These are phyloP conservation scores for Drosophila serrata DNA, from an alignment of 1,140 invertebrate genomes.

Conservation along the genomic window DNA sequence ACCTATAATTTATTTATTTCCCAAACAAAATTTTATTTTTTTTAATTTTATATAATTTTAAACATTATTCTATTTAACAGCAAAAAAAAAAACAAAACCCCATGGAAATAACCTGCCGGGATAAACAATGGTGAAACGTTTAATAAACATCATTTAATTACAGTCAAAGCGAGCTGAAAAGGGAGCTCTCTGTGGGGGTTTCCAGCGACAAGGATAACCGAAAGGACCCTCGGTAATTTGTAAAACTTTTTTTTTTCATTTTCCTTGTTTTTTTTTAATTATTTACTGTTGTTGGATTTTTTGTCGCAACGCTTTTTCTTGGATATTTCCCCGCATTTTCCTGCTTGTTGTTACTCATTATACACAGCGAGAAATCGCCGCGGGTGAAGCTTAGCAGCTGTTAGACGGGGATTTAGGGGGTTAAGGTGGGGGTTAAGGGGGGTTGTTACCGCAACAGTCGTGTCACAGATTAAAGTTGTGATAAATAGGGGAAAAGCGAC, in stretches of 20 bases:
- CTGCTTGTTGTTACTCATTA: conserved; percentile 28
- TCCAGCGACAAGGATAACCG: conserved; percentile 20
- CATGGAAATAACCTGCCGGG: conserved; percentile 1
- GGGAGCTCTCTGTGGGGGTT: conserved; percentile 18
- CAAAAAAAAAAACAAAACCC: neutral
- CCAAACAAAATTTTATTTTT: neutral
- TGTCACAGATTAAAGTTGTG: conserved; percentile 56
- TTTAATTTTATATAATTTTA: neutral
- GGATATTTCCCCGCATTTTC: conserved; percentile 10
- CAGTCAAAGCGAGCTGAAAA: conserved; percentile 47
- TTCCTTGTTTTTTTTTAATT: conserved; percentile 67
- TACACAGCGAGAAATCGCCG: conserved; percentile 36
- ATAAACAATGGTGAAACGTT: conserved; percentile 41
- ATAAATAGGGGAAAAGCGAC: conserved; percentile 40
- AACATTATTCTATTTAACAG: neutral
- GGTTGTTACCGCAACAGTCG: conserved; percentile 31
- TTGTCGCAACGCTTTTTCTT: conserved; percentile 9
- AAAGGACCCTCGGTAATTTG: conserved; percentile 65
- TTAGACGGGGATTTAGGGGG: neutral
- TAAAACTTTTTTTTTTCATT: conserved; percentile 66
- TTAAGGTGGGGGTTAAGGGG: neutral
- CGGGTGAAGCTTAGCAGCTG: conserved; percentile 38
- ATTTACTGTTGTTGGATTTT: conserved; percentile 49
- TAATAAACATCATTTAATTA: conserved; percentile 81
- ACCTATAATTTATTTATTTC: neutral